Evolutionary conservation across 1,140 invertebrate species (phyloP), one percentile per base, ranked within the genome.

Genomic region (Psix sp.): DNA sequence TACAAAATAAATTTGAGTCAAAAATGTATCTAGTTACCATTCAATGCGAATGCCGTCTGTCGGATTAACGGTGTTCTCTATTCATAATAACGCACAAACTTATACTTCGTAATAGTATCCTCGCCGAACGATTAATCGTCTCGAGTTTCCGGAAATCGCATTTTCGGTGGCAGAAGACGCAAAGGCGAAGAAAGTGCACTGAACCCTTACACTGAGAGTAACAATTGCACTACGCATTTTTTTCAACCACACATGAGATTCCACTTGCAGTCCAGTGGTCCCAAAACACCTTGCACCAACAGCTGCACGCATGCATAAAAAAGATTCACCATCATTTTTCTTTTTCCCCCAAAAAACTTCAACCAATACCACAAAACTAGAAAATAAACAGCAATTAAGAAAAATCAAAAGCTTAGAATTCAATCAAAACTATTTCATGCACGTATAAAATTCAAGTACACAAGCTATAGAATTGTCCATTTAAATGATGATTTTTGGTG

Each of bases 61-160:
- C 43, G 63, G 52, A 67, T 49, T 67, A 67, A 67, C 63, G 43
- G 38, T 57, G 52, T 29, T 36, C 31, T n/a, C 40, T 9, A 16
- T 5, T 48, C 15, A 48, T 40, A 49, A 57, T 49, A 67, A 67
- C 29, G 10, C 21, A 33, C 29, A 35, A 57, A 43, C 16, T 35
- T 31, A 31, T 29, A n/a, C 20, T 24, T 9, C 20, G 63, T 38
- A 68, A 68, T 68, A 21, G 54, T 60, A 68, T 46, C 52, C 10
- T 40, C 29, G 17, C 38, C 7, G 7, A 10, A 29, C 65, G 21
- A 46, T 29, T 60, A 68, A 68, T 68, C 65, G 65, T 5, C 54
- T 68, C 54, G 35, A 60, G 54, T 68, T 68, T 68, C 65, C 65
- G 65, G 65, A 68, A 68, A 68, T 68, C 54, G 65, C 45, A 60